phyloP scores from a whole-genome alignment of 1,140 invertebrate species.

The Anagrus nilaparvatae region DNA sequence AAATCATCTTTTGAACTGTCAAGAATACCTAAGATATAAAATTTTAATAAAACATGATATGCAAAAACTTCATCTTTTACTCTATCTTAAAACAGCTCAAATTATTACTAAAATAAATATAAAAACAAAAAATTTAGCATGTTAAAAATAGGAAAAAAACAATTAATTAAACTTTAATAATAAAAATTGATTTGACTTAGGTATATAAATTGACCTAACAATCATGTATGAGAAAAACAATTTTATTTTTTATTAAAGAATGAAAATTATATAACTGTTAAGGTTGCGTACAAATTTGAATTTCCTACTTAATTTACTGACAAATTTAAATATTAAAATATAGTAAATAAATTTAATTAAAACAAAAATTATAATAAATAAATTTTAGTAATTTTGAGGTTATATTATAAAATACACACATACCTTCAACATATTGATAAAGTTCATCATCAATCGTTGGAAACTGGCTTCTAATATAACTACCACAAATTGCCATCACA shows the following conservation, averaged over 20 bases:
- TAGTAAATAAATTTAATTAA: too few relatives aligned
- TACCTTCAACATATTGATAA: slow-evolving; percentile 81
- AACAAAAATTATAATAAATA: slow-evolving; percentile 8
- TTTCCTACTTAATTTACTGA: too few relatives aligned
- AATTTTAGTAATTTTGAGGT: slow-evolving; percentile 19
- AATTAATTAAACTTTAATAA: too few relatives aligned
- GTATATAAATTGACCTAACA: too few relatives aligned
- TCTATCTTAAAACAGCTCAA: too few relatives aligned
- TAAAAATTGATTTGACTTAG: too few relatives aligned
- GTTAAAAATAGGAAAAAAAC: too few relatives aligned
- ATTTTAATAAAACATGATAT: too few relatives aligned
- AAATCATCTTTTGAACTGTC: slow-evolving; percentile 75
- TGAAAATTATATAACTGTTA: background rate
- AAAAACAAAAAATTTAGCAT: background rate
- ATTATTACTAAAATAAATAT: slow-evolving; percentile 11
- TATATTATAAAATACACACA: slow-evolving; percentile 27
- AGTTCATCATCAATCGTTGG: slow-evolving; percentile 81
- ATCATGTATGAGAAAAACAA: too few relatives aligned
- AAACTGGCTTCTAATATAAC: slow-evolving; percentile 70
- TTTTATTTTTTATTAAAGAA: background rate
- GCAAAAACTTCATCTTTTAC: too few relatives aligned
- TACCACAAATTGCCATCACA: slow-evolving; percentile 59
- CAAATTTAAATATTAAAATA: too few relatives aligned
- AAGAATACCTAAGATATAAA: slow-evolving; percentile 49
- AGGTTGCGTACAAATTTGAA: background rate